These are phyloP conservation scores for Aplodontia rufa DNA, from an alignment of 2,113 vertebrate genomes.

Conservation along the genomic window DNA sequence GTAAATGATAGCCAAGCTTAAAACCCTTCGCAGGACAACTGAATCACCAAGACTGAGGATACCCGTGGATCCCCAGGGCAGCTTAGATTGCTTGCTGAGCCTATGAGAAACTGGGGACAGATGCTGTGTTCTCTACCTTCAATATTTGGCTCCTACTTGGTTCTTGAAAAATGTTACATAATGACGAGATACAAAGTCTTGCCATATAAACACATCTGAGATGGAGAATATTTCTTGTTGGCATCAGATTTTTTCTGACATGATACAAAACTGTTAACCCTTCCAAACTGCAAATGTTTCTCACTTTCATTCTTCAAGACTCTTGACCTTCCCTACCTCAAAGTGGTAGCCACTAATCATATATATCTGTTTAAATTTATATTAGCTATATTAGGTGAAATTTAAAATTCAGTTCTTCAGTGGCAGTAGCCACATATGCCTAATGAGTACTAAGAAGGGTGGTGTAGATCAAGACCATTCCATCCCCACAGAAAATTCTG, in stretches of 20 bases:
- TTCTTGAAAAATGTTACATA: background rate
- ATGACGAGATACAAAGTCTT: background rate
- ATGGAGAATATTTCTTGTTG: background rate
- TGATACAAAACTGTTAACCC: background rate
- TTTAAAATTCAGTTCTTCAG: background rate
- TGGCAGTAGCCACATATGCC: background rate
- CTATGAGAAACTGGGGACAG: accelerated
- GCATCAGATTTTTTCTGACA: background rate
- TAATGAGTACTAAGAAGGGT: background rate
- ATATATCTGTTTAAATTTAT: background rate
- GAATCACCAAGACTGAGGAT: accelerated
- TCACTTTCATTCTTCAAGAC: accelerated
- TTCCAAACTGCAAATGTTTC: background rate
- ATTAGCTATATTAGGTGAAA: background rate
- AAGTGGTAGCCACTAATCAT: background rate
- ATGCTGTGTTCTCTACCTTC: background rate
- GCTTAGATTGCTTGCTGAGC: accelerated
- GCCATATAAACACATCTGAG: background rate
- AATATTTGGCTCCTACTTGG: background rate
- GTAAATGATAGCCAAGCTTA: background rate
- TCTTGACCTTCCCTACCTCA: background rate
- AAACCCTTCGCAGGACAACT: background rate
- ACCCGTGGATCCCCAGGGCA: background rate
- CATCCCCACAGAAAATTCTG: background rate
- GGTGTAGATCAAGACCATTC: background rate